Evolutionary conservation across 1,140 invertebrate species (phyloP).

Genomic region (Uloborus diversus): DNA sequence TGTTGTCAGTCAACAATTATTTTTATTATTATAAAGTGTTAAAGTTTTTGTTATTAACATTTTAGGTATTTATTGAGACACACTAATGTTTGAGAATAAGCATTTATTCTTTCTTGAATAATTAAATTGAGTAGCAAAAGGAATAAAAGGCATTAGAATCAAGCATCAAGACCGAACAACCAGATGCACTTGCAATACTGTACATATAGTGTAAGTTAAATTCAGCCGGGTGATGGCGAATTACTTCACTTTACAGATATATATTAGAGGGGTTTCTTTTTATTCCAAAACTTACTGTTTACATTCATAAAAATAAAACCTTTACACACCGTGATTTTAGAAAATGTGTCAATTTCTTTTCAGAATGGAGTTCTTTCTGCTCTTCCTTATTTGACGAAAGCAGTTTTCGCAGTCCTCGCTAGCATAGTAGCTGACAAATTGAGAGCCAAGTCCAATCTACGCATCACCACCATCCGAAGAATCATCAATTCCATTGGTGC

Average conservation of each 20-base stretch:
- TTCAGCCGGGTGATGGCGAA: background rate
- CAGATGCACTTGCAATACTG: too few species aligned
- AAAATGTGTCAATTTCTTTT: slow-evolving; percentile 19
- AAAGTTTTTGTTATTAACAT: too few species aligned
- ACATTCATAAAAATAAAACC: background rate
- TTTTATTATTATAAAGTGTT: too few species aligned
- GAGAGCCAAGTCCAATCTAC: slow-evolving; percentile 48
- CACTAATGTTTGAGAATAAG: too few species aligned
- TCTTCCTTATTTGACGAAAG: slow-evolving; percentile 71
- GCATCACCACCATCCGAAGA: slow-evolving; percentile 53
- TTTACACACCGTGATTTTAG: background rate
- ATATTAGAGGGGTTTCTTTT: background rate
- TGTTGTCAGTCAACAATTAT: too few species aligned
- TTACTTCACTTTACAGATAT: background rate
- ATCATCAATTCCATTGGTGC: slow-evolving; percentile 58
- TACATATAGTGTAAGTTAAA: too few species aligned
- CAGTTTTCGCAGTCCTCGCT: slow-evolving; percentile 66
- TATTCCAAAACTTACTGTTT: background rate
- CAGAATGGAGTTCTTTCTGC: slow-evolving; percentile 71
- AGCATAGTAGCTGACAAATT: slow-evolving; percentile 68
- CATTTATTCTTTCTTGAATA: too few species aligned
- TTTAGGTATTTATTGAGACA: too few species aligned
- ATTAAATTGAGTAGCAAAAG: too few species aligned
- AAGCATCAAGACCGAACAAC: too few species aligned
- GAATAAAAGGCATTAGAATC: too few species aligned